Evolutionary conservation across 2,888 invertebrate genomes (phyloP), one percentile per base, ranked within the genome.

Genomic region (Lasioglossum figueresi): DNA sequence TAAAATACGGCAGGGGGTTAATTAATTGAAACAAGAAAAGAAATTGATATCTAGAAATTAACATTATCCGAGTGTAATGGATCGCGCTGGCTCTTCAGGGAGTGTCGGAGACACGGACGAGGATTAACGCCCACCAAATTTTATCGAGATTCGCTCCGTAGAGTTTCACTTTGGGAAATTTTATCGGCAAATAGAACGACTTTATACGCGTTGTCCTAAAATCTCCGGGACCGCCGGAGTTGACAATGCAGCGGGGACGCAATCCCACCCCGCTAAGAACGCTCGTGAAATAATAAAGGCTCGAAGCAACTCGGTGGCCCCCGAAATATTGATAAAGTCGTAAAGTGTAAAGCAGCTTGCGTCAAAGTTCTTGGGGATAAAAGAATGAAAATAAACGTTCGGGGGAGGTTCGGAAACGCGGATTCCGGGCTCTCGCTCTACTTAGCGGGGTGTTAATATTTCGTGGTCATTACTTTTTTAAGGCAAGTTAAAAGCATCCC

Each of bases 401-500:
- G 19, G 23, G 45, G 8, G 31, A 12, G 72, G 23, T 48, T 72
- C 48, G 72, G 27, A 48, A 34, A 34, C 34, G 23, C 34, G 48
- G 48, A 34, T 52, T 52, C 5, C n/a, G 23, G 19, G 23, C 16
- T 52, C 14, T 23, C 34, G 27, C 12, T 76, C 59, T 76, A 75
- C 79, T 84, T 78, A 80, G 66, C 14, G 63, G 56, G n/a, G 37
- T 77, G 82, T 85, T 82, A 82, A 86, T 86, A 85, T 85, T 85
- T 71, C 66, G 31, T 56, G 45, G 59, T 34, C 77, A 76, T 85
- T 82, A 85, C 34, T 76, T 78, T 82, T 86, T 82, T 73, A 82
- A 37, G 27, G 79, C 14, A 74, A 77, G 80, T 70, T 85, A 68
- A 85, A 75, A 85, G 85, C 79, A 34, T 52, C 71, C 59, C 68